Evolutionary conservation across 2,113 vertebrate species (phyloP).

Genomic region (Semnornis frantzii): DNA sequence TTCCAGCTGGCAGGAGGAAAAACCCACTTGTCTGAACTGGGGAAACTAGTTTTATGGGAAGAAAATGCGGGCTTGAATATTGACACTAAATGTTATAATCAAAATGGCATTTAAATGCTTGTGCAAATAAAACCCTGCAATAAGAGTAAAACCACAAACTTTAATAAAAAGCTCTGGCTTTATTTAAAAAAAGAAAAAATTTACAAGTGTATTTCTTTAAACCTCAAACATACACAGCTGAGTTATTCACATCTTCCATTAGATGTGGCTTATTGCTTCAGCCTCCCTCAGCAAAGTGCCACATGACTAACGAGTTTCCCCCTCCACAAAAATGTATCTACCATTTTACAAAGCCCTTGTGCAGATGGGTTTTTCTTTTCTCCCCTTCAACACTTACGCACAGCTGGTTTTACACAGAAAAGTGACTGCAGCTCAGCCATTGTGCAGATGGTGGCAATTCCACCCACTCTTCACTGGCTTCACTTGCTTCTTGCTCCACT

Average conservation of each 20-base stretch:
- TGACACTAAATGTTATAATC: constrained; percentile 75
- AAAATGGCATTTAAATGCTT: constrained; percentile 79
- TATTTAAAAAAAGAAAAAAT: constrained; percentile 71
- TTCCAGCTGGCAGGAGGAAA: constrained; percentile 62
- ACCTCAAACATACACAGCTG: constrained; percentile 66
- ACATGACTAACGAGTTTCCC: constrained; percentile 62
- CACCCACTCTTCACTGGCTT: constrained; percentile 27
- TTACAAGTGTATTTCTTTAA: constrained; percentile 76
- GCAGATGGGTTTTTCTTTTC: not conserved
- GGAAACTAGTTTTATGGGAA: constrained; percentile 70
- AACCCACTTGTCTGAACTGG: constrained; percentile 64
- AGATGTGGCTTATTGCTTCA: constrained; percentile 72
- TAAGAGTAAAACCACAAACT: constrained; percentile 76
- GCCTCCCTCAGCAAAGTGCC: constrained; percentile 69
- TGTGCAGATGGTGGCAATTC: constrained; percentile 43
- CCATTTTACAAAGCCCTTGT: constrained; percentile 31
- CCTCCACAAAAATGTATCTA: constrained; percentile 52
- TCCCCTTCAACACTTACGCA: not conserved
- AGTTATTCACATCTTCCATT: constrained; percentile 77
- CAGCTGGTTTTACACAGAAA: constrained; percentile 47
- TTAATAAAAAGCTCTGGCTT: constrained; percentile 77
- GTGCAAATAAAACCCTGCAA: constrained; percentile 75
- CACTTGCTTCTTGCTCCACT: not conserved
- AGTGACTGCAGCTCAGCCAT: not conserved
- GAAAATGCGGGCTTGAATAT: constrained; percentile 72